These are phyloP conservation scores for Misgurnus mizolepis DNA, from an alignment of 2,113 vertebrate species.

Conservation along the genomic window DNA sequence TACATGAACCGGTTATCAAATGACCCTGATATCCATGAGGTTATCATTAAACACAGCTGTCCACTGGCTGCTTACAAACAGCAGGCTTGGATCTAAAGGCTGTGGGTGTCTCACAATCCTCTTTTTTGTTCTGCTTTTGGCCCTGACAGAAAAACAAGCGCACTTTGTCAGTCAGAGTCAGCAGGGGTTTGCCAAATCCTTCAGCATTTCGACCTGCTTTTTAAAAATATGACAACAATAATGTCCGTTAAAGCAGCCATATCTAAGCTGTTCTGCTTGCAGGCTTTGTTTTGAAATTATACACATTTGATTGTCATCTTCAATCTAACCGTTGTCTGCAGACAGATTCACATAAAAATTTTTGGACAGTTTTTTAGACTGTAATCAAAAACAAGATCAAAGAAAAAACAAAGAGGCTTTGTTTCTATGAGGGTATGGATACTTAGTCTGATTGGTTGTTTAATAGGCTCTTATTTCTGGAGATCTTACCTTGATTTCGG, in stretches of 20 bases:
- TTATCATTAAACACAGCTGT: slow-evolving; percentile 55
- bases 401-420: slow-evolving; percentile 4
- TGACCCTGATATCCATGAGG: slow-evolving; percentile 58
- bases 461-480: slow-evolving; percentile 74
- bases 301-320: not conserved
- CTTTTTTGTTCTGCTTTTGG: slow-evolving; percentile 18
- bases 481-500: slow-evolving; percentile 97
- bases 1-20: slow-evolving; percentile 63
- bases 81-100: slow-evolving; percentile 47
- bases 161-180: slow-evolving; percentile 11
- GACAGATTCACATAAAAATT: not conserved
- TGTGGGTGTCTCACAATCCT: slow-evolving; percentile 22
- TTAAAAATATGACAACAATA: slow-evolving; percentile 14
- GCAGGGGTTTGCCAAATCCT: not conserved
- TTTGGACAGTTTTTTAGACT: not conserved
- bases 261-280: not conserved
- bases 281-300: not conserved
- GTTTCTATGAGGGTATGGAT: not conserved
- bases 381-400: not conserved
- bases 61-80: not conserved
- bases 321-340: not conserved
- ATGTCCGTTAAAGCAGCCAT: not conserved
- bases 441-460: not conserved
- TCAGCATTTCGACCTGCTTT: slow-evolving; percentile 18
- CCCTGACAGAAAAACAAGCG: slow-evolving; percentile 16